Evolutionary conservation across 1,140 invertebrate species (phyloP), one percentile per base, ranked within the genome.

Genomic region (Drosophila arizonae): DNA sequence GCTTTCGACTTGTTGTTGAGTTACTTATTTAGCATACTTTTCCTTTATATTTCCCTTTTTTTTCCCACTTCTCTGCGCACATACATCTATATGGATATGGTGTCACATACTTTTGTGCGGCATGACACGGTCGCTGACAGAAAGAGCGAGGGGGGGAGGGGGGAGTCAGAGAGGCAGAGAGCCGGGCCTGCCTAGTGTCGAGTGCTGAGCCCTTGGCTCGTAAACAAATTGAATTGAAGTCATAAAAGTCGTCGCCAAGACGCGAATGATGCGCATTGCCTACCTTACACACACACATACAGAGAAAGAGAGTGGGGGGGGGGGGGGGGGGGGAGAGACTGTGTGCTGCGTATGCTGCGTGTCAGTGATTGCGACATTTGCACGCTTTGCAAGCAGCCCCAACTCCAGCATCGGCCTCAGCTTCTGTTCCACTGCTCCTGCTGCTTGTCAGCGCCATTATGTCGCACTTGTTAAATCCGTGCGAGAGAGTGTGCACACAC

Each of bases 201-300:
- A 30, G 15, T 17, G 48, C 28, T 26, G 36, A 28, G 17, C 24
- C 45, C 69, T 72, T 82, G 79, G 73, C 84, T 88, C 84, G 84
- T 88, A 88, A 88, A 88, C 84, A 88, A 88, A 88, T 88, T 88
- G 84, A 88, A 88, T 88, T 88, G 84, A 87, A 88, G 84, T 88
- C 84, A 87, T 87, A 87, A 87, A 87, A 87, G 84, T 87, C 79
- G 84, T 79, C 76, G 72, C 79, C 81, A 85, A 86, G 82, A 73
- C 72, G 78, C 73, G 65, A 54, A 72, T 60, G 55, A 60, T 60
- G 70, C 41, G 21, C 52, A n/a, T 15, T 36, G 26, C 36, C 26
- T 36, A 26, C 26, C 39, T n/a, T 1, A 6, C 52, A 17, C 15
- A 41, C 43, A 46, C 43, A 17, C 6, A 17, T 0, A 46, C 11